A percentile compares a stretch with the other conserved stretches of the same genome.
phyloP scores from a whole-genome alignment of 2,113 vertebrate genomes.

The Oryzias javanicus region DNA sequence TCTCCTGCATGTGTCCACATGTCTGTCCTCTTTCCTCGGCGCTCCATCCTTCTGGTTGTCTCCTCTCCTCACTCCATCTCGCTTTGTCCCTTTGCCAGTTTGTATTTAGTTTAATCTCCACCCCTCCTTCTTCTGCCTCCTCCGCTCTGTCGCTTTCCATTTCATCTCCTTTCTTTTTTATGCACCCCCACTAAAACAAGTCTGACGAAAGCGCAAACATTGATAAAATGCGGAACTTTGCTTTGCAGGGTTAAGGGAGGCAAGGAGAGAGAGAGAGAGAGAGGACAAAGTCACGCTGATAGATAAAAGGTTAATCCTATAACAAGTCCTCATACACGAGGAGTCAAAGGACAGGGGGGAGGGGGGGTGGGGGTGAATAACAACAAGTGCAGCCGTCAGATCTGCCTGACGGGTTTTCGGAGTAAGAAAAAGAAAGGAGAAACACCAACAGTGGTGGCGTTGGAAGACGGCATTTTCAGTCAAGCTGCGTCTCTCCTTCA shows the following conservation, averaged over 20 bases:
- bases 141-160: slow-evolving; percentile 75
- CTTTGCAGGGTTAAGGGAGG: slow-evolving; percentile 41
- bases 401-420: slow-evolving; percentile 17
- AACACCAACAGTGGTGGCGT: slow-evolving; percentile 28
- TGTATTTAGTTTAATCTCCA: slow-evolving; percentile 74
- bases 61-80: slow-evolving; percentile 67
- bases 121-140: slow-evolving; percentile 70
- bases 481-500: slow-evolving; percentile 67
- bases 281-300: slow-evolving; percentile 25
- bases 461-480: slow-evolving; percentile 62
- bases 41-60: slow-evolving; percentile 50
- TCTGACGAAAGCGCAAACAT: slow-evolving; percentile 32
- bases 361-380: slow-evolving; percentile 28
- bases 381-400: slow-evolving; percentile 29
- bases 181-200: slow-evolving; percentile 16
- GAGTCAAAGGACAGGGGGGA: slow-evolving; percentile 54
- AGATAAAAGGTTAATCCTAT: slow-evolving; percentile 71
- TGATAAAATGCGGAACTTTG: slow-evolving; percentile 54
- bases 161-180: slow-evolving; percentile 55
- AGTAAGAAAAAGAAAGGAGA: slow-evolving; percentile 13
- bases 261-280: slow-evolving; percentile 16
- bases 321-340: slow-evolving; percentile 63
- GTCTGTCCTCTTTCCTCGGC: slow-evolving; percentile 44
- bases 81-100: slow-evolving; percentile 78
- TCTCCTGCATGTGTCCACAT: slow-evolving; percentile 29